A percentile compares a stretch with the other conserved stretches of the same genome.
Evolutionary conservation across 2,888 invertebrate genomes (phyloP).

Genomic region (Arrhopalites spinosus): DNA sequence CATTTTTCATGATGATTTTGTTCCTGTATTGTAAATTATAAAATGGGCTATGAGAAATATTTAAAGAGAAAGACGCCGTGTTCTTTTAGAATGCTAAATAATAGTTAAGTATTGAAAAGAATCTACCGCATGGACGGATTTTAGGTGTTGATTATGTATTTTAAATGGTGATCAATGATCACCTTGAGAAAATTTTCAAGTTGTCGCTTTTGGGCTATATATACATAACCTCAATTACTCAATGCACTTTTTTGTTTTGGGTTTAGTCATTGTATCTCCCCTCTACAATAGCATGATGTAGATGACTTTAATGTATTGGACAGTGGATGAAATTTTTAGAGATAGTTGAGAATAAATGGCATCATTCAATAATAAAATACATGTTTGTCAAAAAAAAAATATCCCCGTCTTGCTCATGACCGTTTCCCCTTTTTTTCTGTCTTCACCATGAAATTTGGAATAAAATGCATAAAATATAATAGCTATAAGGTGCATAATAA

Average conservation of each 20-base stretch:
- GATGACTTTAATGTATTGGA: conserved; percentile 68
- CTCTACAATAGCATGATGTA: conserved; percentile 58
- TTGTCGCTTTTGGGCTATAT: background rate
- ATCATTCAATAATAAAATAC: conserved; percentile 85
- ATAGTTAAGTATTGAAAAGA: no score
- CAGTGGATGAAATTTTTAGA: conserved; percentile 75
- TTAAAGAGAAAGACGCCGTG: no score
- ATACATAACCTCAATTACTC: background rate
- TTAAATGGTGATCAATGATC: no score
- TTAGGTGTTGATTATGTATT: no score
- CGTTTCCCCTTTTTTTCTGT: conserved; percentile 88
- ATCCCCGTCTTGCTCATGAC: conserved; percentile 82
- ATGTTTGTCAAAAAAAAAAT: conserved; percentile 65
- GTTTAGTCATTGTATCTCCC: background rate
- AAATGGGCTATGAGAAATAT: conserved; percentile 78
- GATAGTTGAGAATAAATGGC: conserved; percentile 74
- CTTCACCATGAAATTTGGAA: conserved; percentile 14
- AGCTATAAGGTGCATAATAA: background rate
- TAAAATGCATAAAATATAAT: conserved; percentile 4
- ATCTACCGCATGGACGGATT: no score
- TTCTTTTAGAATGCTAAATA: no score
- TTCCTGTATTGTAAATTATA: conserved; percentile 91
- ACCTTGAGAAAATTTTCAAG: no score
- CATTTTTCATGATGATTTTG: conserved; percentile 79
- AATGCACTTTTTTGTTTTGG: background rate